Conservation (phyloP, 2,113 vertebrate genomes). For the Cebidichthys violaceus region DNA sequence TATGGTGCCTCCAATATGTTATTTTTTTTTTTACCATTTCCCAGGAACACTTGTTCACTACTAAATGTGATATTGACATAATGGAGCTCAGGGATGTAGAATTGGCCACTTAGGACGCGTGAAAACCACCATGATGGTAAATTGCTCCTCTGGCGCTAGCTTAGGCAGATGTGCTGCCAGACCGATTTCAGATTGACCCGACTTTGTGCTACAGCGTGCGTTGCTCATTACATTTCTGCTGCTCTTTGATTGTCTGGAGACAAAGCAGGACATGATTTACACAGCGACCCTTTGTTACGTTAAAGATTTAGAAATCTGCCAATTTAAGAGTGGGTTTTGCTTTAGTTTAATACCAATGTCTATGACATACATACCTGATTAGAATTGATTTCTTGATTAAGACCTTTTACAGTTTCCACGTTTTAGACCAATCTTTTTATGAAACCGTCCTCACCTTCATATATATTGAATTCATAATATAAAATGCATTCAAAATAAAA, state of each 20-base stretch:
- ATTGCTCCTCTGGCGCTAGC: conserved; percentile 52
- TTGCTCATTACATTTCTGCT: background rate
- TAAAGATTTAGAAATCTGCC: background rate
- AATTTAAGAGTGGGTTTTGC: conserved; percentile 26
- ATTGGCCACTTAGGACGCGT: conserved; percentile 69
- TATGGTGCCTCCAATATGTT: background rate
- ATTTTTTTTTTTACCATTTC: conserved; percentile 51
- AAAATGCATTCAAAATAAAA: background rate
- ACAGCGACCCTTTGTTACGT: background rate
- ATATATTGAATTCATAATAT: background rate
- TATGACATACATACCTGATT: conserved; percentile 14
- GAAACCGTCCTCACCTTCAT: conserved; percentile 13
- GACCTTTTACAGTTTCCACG: conserved; percentile 2
- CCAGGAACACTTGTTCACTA: conserved; percentile 52
- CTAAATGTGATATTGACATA: conserved; percentile 64
- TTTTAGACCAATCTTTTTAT: conserved; percentile 19
- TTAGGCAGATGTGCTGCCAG: conserved; percentile 59
- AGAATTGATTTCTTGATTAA: conserved; percentile 14
- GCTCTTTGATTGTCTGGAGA: background rate
- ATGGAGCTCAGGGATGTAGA: conserved; percentile 51
- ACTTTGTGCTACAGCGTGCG: conserved; percentile 14
- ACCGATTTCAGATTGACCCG: conserved; percentile 48
- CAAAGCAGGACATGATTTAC: background rate
- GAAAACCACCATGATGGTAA: conserved; percentile 65
- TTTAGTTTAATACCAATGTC: conserved; percentile 22